Evolutionary conservation across 2,797 vertebrate genomes (phyloP), one percentile per base, ranked within the genome.

Genomic region (Scarus forsteni): DNA sequence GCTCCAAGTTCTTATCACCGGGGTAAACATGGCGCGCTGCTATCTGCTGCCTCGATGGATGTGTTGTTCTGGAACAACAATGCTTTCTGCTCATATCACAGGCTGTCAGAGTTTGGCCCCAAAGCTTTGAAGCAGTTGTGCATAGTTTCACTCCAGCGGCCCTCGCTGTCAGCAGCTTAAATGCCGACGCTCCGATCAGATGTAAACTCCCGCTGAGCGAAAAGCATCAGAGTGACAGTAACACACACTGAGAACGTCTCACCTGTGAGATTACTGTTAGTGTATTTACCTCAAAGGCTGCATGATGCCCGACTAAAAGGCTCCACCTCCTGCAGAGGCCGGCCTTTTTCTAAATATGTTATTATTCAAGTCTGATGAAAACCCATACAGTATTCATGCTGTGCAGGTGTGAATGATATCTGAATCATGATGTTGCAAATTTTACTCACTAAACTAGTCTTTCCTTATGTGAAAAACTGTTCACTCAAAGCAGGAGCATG

Each of bases 41-140:
- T 76, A 66, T 83, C 73, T 74, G 0, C 5, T 48, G 72, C 48
- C 72, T 56, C 75, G 61, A 55, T 64, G 56, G 62, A 56, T 16
- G 54, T 9, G 40, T 59, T 61, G 65, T 61, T 73, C 45, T 61
- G 54, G 13, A n/a, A 12, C 40, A 40, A 49, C 67, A 59, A 9
- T 73, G 71, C 54, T 39, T 70, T 44, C 42, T 34, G 61, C 62
- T 81, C 53, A 36, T 71, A 73, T 73, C 68, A 11, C 62, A 61
- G 9, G 1, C 59, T 50, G 62, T 65, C 69, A 68, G 79, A 66
- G 56, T 63, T 40, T 45, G 38, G 36, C 62, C 59, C 36, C 8
- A 4, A 60, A 27, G 54, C 72, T 59, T 56, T 40, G 36, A 66
- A 40, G 45, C 60, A 39, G 38, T 35, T 57, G 38, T 53, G 46